These are phyloP conservation scores for Galeopterus variegatus DNA, from an alignment of 2,113 vertebrate genomes.

Conservation along the genomic window DNA sequence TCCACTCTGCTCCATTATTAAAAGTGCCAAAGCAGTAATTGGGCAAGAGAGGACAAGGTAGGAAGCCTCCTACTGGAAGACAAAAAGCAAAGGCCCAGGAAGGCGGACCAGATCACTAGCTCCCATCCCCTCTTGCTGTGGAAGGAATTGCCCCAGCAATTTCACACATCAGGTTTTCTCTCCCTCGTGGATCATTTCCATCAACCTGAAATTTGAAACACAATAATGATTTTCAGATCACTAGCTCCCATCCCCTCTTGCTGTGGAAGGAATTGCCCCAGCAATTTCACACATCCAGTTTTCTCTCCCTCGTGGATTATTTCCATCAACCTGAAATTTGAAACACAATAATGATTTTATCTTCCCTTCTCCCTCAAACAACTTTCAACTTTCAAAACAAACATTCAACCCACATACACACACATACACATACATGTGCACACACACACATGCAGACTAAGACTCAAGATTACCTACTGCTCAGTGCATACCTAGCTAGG, in stretches of 20 bases:
- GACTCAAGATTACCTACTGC: background rate
- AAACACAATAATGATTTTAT: background rate
- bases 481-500: background rate
- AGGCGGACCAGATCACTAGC: background rate
- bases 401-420: background rate
- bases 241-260: background rate
- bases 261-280: background rate
- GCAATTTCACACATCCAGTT: background rate
- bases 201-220: background rate
- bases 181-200: background rate
- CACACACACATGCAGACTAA: background rate
- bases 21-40: background rate
- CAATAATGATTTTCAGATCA: too few species aligned
- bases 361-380: background rate
- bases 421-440: background rate
- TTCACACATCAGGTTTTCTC: background rate
- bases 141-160: background rate
- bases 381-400: conserved; percentile 39
- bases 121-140: background rate
- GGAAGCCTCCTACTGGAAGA: background rate
- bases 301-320: background rate
- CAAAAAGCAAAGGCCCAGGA: background rate
- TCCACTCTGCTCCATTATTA: background rate
- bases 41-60: background rate
- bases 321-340: background rate